Conservation (phyloP, 2,113 vertebrate species). For the Arvicanthis niloticus region DNA sequence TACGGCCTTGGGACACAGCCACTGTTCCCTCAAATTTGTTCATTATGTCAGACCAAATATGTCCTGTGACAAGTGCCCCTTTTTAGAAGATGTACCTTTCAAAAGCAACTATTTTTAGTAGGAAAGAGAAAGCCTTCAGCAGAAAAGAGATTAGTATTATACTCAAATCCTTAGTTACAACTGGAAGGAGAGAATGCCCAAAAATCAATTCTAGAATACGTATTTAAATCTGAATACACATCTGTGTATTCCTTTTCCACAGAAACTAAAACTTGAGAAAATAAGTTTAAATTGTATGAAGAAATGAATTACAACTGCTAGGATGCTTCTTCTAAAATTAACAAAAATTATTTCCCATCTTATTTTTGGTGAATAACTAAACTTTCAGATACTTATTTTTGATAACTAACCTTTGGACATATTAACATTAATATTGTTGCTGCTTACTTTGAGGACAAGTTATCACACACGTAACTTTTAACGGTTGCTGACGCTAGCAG, state of each 20-base stretch:
- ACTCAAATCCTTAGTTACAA: slow-evolving; percentile 1
- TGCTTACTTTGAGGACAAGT: neutral
- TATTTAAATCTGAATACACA: slow-evolving; percentile 1
- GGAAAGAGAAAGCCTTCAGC: neutral
- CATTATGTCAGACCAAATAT: neutral
- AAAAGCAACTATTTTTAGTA: slow-evolving; percentile 22
- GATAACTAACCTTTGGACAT: neutral
- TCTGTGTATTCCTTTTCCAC: slow-evolving; percentile 38
- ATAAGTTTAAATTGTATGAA: slow-evolving; percentile 23
- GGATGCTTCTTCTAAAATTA: neutral
- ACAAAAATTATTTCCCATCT: slow-evolving; percentile 52
- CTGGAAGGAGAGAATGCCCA: neutral
- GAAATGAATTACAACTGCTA: slow-evolving; percentile 20
- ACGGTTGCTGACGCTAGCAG: neutral
- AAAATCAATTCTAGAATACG: slow-evolving; percentile 27
- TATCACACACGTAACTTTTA: neutral
- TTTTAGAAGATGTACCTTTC: neutral
- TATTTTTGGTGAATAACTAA: slow-evolving; percentile 3
- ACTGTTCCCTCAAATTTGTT: neutral
- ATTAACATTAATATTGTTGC: slow-evolving; percentile 5
- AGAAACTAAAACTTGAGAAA: slow-evolving; percentile 57
- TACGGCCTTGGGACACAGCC: neutral
- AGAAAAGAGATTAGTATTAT: neutral
- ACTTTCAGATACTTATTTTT: neutral
- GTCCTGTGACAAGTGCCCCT: neutral